Evolutionary conservation across 2,797 vertebrate species (phyloP).

Genomic region (Acrossocheilus fasciatus): DNA sequence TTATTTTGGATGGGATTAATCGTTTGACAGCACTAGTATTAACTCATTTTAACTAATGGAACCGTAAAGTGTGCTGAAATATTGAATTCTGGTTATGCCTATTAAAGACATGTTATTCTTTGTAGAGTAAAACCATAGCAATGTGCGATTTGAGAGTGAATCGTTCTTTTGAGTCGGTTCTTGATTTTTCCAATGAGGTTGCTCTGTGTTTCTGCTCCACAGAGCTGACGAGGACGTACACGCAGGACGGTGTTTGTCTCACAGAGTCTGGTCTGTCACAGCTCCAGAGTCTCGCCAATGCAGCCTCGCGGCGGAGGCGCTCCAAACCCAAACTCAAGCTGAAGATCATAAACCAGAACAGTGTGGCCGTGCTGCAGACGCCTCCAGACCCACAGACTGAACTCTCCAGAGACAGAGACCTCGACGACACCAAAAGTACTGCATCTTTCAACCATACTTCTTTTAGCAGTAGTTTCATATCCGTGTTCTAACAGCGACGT

Average conservation of each 20-base stretch:
- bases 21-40: background rate
- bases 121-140: background rate
- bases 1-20: too few species aligned
- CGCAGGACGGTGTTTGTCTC: slow-evolving; percentile 97
- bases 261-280: slow-evolving; percentile 96
- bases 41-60: background rate
- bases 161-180: background rate
- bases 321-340: slow-evolving; percentile 97
- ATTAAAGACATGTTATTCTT: background rate
- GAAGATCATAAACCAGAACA: slow-evolving; percentile 99
- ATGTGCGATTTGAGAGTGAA: background rate
- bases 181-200: background rate
- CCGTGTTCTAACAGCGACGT: background rate
- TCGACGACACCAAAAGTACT: slow-evolving; percentile 92
- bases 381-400: slow-evolving; percentile 90
- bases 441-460: background rate
- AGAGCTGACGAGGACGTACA: slow-evolving; percentile 96
- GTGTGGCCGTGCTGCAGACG: slow-evolving; percentile 96
- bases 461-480: background rate
- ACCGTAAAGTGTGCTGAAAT: background rate
- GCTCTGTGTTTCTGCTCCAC: slow-evolving; percentile 47
- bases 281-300: slow-evolving; percentile 93
- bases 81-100: background rate
- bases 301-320: slow-evolving; percentile 89
- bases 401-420: slow-evolving; percentile 90